Percentiles rank a stretch among this genome's conserved stretches.
These are phyloP conservation scores for Lepidurus arcticus DNA, from an alignment of 1,140 invertebrate genomes.

Conservation along the genomic window DNA sequence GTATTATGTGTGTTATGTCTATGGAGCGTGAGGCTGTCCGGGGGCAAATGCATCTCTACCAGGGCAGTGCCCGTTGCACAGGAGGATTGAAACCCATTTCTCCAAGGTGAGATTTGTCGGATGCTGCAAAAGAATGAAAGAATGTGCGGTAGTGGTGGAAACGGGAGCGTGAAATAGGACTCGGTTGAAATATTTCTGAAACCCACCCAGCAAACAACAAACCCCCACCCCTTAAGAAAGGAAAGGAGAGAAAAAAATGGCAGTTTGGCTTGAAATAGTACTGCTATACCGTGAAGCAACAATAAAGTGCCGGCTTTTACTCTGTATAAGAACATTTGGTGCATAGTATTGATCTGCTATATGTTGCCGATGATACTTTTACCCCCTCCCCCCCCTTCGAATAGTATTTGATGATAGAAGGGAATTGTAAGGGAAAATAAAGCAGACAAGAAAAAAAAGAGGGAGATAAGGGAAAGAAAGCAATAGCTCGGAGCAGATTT, in stretches of 20 bases:
- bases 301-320: too few species aligned
- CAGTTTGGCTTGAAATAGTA: too few species aligned
- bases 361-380: too few species aligned
- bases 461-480: not conserved
- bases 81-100: not conserved
- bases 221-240: too few species aligned
- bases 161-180: not conserved
- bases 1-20: not conserved
- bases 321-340: too few species aligned
- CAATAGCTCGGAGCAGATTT: not conserved
- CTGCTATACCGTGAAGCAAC: too few species aligned
- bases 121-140: not conserved
- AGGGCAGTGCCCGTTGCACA: not conserved
- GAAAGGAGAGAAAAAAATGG: too few species aligned
- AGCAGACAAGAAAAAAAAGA: not conserved
- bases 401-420: not conserved
- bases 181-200: not conserved
- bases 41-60: not conserved
- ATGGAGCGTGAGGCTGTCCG: not conserved
- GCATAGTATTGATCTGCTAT: too few species aligned
- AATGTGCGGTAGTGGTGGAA: not conserved
- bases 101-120: not conserved
- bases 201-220: too few species aligned
- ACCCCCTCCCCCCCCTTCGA: too few species aligned
- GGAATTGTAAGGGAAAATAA: not conserved